These are phyloP conservation scores for Nephila pilipes DNA, from an alignment of 1,140 invertebrate genomes.

Conservation along the genomic window DNA sequence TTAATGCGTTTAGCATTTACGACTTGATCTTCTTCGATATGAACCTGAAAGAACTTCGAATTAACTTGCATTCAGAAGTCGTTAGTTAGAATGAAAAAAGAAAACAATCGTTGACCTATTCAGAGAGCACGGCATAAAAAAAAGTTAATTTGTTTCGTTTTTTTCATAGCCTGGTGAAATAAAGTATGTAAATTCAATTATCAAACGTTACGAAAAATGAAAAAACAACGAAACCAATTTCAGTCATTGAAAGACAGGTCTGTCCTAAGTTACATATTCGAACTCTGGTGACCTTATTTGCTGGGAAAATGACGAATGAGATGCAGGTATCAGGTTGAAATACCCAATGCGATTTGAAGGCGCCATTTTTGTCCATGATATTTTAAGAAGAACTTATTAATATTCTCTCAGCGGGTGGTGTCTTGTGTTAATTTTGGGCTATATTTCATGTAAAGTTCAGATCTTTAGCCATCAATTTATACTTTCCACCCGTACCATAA, in stretches of 20 bases:
- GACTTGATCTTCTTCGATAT: no score
- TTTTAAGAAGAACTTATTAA: not conserved
- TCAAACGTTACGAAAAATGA: slow-evolving; percentile 16
- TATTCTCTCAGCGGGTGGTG: no score
- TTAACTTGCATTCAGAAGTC: not conserved
- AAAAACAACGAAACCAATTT: not conserved
- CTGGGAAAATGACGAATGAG: not conserved
- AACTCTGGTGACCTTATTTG: not conserved
- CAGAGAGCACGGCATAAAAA: not conserved
- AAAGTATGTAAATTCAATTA: not conserved
- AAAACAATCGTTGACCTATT: slow-evolving; percentile 8
- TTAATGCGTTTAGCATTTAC: no score
- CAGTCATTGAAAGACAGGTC: not conserved
- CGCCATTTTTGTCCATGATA: not conserved
- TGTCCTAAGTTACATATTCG: not conserved
- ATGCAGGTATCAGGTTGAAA: not conserved
- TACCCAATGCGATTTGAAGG: not conserved
- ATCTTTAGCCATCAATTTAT: no score
- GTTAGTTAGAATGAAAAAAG: not conserved
- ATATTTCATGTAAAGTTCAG: no score
- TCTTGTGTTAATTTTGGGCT: no score
- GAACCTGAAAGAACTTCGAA: no score
- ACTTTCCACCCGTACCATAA: no score
- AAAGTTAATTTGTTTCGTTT: not conserved
- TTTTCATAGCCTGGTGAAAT: not conserved